Conservation (phyloP, 1,140 invertebrate genomes). For the Dreissena rostriformis region DNA sequence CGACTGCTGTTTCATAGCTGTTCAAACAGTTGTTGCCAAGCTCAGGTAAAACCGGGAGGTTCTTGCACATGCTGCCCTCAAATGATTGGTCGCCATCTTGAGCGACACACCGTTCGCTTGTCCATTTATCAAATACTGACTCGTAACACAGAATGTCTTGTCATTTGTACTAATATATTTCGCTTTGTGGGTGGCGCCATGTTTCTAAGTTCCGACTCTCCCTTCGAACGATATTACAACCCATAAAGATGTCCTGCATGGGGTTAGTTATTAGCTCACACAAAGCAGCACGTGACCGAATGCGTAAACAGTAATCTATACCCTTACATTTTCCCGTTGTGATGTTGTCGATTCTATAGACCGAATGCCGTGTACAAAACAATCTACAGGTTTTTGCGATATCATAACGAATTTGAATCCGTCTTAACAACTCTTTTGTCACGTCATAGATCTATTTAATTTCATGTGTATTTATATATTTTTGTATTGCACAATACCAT, state of each 20-base stretch:
- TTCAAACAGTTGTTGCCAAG: conserved; percentile 60
- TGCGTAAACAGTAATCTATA: no score
- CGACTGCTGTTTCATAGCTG: conserved; percentile 66
- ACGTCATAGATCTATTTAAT: no score
- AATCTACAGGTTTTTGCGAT: no score
- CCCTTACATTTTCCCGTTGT: no score
- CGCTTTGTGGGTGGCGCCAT: conserved; percentile 79
- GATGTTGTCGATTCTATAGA: no score
- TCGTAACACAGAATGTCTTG: conserved; percentile 51
- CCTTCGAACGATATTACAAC: conserved; percentile 80
- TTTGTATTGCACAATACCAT: no score
- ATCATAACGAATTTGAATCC: no score
- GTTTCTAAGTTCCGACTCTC: conserved; percentile 73
- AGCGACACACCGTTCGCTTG: conserved; percentile 55
- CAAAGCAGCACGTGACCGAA: no score
- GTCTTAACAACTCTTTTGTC: no score
- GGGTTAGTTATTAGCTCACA: conserved; percentile 76
- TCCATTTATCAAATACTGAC: conserved; percentile 51
- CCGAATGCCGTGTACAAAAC: no score
- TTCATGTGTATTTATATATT: no score
- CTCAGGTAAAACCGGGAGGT: conserved; percentile 61
- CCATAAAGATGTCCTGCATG: conserved; percentile 74
- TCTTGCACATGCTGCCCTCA: conserved; percentile 53
- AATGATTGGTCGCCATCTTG: conserved; percentile 75
- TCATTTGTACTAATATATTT: conserved; percentile 68